Conservation (phyloP, 2,797 vertebrate genomes). For the Urosaurus nigricauda region DNA sequence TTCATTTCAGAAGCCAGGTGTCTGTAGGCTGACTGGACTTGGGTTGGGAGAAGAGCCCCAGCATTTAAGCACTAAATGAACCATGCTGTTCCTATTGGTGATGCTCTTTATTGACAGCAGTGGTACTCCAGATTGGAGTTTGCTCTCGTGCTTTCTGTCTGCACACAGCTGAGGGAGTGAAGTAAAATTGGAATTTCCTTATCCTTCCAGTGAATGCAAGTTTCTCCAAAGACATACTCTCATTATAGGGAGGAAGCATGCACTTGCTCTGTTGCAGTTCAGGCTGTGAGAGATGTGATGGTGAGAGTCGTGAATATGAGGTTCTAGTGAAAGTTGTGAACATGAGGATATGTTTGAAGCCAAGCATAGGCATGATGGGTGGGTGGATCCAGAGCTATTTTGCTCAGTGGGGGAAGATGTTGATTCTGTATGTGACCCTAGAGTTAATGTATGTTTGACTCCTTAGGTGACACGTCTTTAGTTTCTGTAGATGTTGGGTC, state of each 20-base stretch:
- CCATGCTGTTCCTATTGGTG: conserved; percentile 4
- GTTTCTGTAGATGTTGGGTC: conserved; percentile 55
- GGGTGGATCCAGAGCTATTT: conserved; percentile 25
- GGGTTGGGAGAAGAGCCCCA: conserved; percentile 64
- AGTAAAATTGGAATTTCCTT: conserved; percentile 26
- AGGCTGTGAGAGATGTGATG: conserved; percentile 23
- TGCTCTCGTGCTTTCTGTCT: conserved; percentile 20
- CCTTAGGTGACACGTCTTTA: conserved; percentile 40
- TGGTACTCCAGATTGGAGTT: conserved; percentile 36
- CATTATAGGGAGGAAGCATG: conserved; percentile 17
- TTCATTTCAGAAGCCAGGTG: conserved; percentile 16
- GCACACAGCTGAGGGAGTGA: conserved; percentile 28
- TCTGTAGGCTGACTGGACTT: conserved; percentile 28
- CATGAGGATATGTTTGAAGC: conserved; percentile 21
- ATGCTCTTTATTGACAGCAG: conserved; percentile 17
- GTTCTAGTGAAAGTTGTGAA: conserved; percentile 45
- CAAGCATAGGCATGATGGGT: conserved; percentile 28
- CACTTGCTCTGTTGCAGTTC: conserved; percentile 36
- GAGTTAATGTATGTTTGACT: conserved; percentile 58
- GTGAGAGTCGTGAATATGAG: conserved; percentile 24
- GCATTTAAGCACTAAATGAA: conserved; percentile 61
- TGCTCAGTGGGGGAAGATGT: conserved; percentile 43
- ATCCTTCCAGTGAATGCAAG: conserved; percentile 31
- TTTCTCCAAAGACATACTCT: conserved; percentile 29
- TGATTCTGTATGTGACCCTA: conserved; percentile 69